Evolutionary conservation across 2,113 vertebrate genomes (phyloP), one percentile per base, ranked within the genome.

Genomic region (Nerophis ophidion): DNA sequence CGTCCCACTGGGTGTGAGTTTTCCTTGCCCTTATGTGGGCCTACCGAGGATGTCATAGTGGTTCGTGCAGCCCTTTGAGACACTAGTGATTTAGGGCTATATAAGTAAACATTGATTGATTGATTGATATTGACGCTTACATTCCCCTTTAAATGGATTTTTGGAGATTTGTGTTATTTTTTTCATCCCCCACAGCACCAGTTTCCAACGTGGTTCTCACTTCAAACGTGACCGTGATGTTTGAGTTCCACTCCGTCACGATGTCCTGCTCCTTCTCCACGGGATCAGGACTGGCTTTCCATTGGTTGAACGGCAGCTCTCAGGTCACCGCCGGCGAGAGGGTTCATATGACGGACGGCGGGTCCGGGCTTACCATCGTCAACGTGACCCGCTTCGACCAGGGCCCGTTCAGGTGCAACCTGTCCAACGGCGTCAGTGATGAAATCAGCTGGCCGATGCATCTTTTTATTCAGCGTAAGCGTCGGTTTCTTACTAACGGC

Each of bases 381-480:
- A 67, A 26, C 40, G 57, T 73, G 57, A 62, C 47, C 9, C 70
- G 79, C 53, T 60, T 60, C 40, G 74, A 83, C 42, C 19, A 34
- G 33, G 77, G 69, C 3, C 63, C 71, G 2, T 77, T 63, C 59
- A 46, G 7, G 1, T 80, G 77, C 54, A 57, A 55, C 10, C 71
- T 66, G 58, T 82, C 48, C 5, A 81, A 82, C 51, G 40, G 16
- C 14, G 3, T 71, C 60, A 68, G 71, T 7, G 19, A 15, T 33
- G 46, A 0, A 51, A 54, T 14, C 12, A 79, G 80, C 44, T 35
- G 14, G 13, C 16, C 66, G 3, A 0, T 79, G 9, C 57, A 13
- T 42, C 67, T 82, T 15, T 56, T 42, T 34, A 62, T 81, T 16
- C 58, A 63, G 44, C 65, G 80, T 82, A 59, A 83, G 81, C 81